phyloP scores from a whole-genome alignment of 2,113 vertebrate genomes.

The Tringa solitaria region DNA sequence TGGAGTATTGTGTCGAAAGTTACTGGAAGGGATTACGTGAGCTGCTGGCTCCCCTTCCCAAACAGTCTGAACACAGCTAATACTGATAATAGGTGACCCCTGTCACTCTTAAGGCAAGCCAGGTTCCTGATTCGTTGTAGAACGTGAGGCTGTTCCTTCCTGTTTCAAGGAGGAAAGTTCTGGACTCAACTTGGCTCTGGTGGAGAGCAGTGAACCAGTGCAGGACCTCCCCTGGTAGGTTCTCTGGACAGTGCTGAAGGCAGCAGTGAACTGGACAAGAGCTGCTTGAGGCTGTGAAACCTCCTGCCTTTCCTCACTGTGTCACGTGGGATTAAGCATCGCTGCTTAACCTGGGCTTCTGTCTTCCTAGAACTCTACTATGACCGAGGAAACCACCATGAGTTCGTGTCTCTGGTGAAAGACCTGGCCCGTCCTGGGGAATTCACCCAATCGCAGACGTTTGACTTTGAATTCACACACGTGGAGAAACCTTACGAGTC shows the following conservation, averaged over 20 bases:
- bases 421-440: conserved; percentile 95
- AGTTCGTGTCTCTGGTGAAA: conserved; percentile 97
- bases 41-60: background rate
- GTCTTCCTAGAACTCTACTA: conserved; percentile 90
- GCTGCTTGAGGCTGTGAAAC: background rate
- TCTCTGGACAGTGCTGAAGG: background rate
- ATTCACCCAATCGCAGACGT: conserved; percentile 92
- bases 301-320: background rate
- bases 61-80: background rate
- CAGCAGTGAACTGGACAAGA: background rate
- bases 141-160: background rate
- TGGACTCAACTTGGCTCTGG: background rate
- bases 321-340: background rate
- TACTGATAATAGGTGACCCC: background rate
- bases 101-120: background rate
- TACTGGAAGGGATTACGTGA: background rate
- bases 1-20: background rate
- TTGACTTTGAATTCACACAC: conserved; percentile 98
- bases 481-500: conserved; percentile 98
- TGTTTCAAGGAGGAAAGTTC: background rate
- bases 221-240: background rate
- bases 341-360: background rate
- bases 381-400: conserved; percentile 96
- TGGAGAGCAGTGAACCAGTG: background rate
- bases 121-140: background rate